Evolutionary conservation across 1,140 invertebrate species (phyloP).

Genomic region (Penaeus chinensis): DNA sequence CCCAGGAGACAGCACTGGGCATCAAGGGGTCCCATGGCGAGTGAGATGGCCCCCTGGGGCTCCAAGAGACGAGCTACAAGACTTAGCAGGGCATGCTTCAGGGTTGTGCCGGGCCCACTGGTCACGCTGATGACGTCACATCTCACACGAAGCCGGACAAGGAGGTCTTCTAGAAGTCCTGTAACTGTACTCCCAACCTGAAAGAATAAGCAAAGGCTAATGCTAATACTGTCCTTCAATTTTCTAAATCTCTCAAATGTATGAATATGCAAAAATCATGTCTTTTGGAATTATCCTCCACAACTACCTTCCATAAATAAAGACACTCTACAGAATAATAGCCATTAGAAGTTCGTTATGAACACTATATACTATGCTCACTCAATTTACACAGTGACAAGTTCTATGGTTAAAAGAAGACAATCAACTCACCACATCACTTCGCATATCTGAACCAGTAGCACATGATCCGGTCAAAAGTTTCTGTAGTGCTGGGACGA

Average conservation of each 20-base stretch:
- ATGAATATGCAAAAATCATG: conserved; percentile 16
- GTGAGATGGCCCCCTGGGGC: conserved; percentile 78
- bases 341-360: not conserved
- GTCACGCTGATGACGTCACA: conserved; percentile 75
- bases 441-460: conserved; percentile 40
- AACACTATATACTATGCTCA: no score
- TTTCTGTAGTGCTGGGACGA: conserved; percentile 79
- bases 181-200: conserved; percentile 84
- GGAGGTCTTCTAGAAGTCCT: conserved; percentile 79
- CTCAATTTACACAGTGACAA: no score
- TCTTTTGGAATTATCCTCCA: not conserved
- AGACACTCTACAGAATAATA: no score
- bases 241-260: conserved; percentile 10
- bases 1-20: conserved; percentile 82
- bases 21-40: conserved; percentile 82
- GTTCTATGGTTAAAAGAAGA: no score
- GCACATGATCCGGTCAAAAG: conserved; percentile 75
- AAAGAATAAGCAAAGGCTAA: conserved; percentile 60
- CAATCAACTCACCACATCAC: conserved; percentile 64
- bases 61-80: conserved; percentile 79
- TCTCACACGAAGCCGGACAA: conserved; percentile 78
- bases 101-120: conserved; percentile 73
- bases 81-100: conserved; percentile 78
- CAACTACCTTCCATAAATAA: not conserved
- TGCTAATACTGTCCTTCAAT: no score